Evolutionary conservation across 2,888 invertebrate genomes (phyloP), one percentile per base, ranked within the genome.

Genomic region (Sinotaia quadrata): DNA sequence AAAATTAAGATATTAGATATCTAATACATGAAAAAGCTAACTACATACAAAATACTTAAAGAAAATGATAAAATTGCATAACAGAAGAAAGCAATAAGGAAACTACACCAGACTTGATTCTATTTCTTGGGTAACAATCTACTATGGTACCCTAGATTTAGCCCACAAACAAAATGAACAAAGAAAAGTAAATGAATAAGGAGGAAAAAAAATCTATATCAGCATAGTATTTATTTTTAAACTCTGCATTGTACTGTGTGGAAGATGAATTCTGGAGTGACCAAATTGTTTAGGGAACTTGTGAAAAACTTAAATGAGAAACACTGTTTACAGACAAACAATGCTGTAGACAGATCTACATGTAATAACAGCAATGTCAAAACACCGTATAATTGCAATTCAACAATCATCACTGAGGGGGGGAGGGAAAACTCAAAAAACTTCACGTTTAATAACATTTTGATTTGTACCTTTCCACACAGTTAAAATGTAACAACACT

Each of bases 381-480:
- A n/a, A n/a, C n/a, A n/a, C n/a, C n/a, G n/a, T n/a, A n/a, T n/a
- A n/a, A n/a, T n/a, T n/a, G n/a, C n/a, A n/a, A n/a, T n/a, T n/a
- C n/a, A n/a, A 21, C 47, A n/a, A n/a, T 47, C n/a, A 47, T 4
- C n/a, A 21, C 47, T 24, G 21, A 7, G 18, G 8, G 47, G 18
- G 18, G 67, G n/a, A n/a, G n/a, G n/a, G n/a, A n/a, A n/a, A n/a
- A n/a, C n/a, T n/a, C n/a, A n/a, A 61, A 57, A 68, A 67, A 72
- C 60, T 65, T 66, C 68, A 72, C 66, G 62, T 66, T 61, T 62
- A 54, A 59, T 60, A 68, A 68, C 65, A 61, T 63, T 68, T 70
- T 69, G 67, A 67, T 70, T 56, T 67, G 61, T 73, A 62, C 57
- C 59, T 67, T 73, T 67, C 63, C 69, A 70, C 73, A 63, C 69